Base-by-base conservation (phyloP, 64 coral and sea anemone genomes). In the Montipora capricornis region DNA sequence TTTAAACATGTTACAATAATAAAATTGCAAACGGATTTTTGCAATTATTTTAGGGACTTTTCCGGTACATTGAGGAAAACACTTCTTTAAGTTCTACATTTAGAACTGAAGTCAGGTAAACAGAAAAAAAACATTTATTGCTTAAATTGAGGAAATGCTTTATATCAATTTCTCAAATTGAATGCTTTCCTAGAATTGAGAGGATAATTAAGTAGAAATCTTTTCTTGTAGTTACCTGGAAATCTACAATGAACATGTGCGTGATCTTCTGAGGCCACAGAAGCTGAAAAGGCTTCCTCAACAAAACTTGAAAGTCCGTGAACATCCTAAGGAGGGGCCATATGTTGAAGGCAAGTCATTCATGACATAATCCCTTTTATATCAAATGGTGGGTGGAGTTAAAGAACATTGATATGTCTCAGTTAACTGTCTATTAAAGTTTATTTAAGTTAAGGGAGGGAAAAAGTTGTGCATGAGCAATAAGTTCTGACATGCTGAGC, bases 221-320 rank as follows among this genome's bases (percentile, higher is more conserved):
- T 12, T 64, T 14, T 64, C 3, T 71, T 71, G 9, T 19, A 98
- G 96, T 70, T 98, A 98, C 70, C 79, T 93, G 53, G 96, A 98
- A 78, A 98, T 98, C 77, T 98, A 98, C 79, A 98, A 98, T 91
- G 96, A 98, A 64, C 94, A 98, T 80, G 96, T 95, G 13, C 83
- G 94, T 50, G 96, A 98, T 74, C 78, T 98, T 75, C 83, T 98
- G 6, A 90, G 96, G 90, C 87, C 90, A 17, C 87, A 87, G 24
- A 95, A 91, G 49, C 55, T 95, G 12, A 93, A 94, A 20, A 93
- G 94, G 75, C 88, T 94, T 89, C 83, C 92, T 20, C 95, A 94
- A 61, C 95, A 97, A 71, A 95, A 93, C 53, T 61, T 98, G 44
- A 98, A 95, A 95, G 94, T 98, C 19, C 94, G 96, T 68, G 96